Evolutionary conservation across 2,888 invertebrate genomes (phyloP), one percentile per base, ranked within the genome.

Genomic region (Steromphala cineraria): DNA sequence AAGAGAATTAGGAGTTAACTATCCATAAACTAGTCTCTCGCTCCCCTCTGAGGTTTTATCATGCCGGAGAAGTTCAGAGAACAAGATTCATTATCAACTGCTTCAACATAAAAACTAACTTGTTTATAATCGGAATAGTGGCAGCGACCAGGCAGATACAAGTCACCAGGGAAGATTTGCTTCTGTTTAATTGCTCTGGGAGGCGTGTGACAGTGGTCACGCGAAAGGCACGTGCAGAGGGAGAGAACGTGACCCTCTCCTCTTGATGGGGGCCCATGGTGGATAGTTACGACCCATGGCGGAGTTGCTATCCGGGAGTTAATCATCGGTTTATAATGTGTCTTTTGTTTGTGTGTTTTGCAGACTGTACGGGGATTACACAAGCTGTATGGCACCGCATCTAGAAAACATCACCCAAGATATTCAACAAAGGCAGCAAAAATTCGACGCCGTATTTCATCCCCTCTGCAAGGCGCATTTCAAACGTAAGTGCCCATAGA

Each of bases 341-440:
- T 31, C 71, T 40, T 71, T 71, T 71, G 71, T 71, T 71, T 71
- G 71, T 71, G 71, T 71, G 71, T 71, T 71, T 71, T 71, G 40
- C 71, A 71, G 71, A 40, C 36, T 71, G 15, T 71, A 71, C 36
- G 71, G 71, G 40, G 71, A 71, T 71, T 71, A 71, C 71, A 71
- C 71, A 71, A 71, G 40, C 19, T 71, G 71, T 36, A 71, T 71
- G 71, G 71, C 15, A 40, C 40, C 71, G n/a, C 31, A 71, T 40
- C 36, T 19, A 40, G 71, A 71, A 31, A 71, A 71, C 71, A 71
- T 71, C 71, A 71, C 71, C 71, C 71, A 71, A 40, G 71, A 71
- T n/a, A 71, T 71, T 36, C 71, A 71, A 71, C 71, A 71, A 71
- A 71, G 71, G 71, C 71, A 71, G 71, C 71, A 31, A 71, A 71